Evolutionary conservation across 2,113 vertebrate species (phyloP).

Genomic region (Copsychus sechellarum): DNA sequence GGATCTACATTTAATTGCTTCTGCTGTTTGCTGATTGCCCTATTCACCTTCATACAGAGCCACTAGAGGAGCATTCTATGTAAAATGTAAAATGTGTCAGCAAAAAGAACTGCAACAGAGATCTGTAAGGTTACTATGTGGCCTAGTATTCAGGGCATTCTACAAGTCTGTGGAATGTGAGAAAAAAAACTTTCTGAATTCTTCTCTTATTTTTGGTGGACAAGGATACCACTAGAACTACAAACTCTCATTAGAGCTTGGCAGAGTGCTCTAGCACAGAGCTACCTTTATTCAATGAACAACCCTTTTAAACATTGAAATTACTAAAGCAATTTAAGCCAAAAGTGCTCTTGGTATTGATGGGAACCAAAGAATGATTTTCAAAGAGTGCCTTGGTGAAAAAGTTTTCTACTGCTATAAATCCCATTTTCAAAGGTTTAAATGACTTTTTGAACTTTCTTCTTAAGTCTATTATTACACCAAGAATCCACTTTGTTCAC

Average conservation of each 20-base stretch:
- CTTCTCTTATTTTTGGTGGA: neutral
- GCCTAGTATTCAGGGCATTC: neutral
- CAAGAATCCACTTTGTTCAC: neutral
- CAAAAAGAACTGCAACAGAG: neutral
- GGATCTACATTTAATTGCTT: conserved; percentile 31
- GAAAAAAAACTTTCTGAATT: neutral
- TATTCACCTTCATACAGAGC: neutral
- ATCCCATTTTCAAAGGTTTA: neutral
- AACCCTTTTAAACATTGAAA: accelerated
- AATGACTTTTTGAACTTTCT: neutral
- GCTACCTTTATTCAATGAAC: neutral
- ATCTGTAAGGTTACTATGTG: neutral
- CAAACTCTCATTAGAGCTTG: neutral
- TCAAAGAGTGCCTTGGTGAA: neutral
- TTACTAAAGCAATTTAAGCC: neutral
- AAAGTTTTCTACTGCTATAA: neutral
- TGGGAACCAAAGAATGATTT: neutral
- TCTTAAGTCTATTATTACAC: neutral
- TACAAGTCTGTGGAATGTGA: neutral
- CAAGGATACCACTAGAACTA: neutral
- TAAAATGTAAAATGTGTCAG: neutral
- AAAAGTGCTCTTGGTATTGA: neutral
- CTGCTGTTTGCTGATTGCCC: neutral
- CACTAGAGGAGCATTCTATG: neutral
- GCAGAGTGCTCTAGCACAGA: neutral